Conservation (phyloP, 2,797 vertebrate species). For the Phoxinus dragarum region DNA sequence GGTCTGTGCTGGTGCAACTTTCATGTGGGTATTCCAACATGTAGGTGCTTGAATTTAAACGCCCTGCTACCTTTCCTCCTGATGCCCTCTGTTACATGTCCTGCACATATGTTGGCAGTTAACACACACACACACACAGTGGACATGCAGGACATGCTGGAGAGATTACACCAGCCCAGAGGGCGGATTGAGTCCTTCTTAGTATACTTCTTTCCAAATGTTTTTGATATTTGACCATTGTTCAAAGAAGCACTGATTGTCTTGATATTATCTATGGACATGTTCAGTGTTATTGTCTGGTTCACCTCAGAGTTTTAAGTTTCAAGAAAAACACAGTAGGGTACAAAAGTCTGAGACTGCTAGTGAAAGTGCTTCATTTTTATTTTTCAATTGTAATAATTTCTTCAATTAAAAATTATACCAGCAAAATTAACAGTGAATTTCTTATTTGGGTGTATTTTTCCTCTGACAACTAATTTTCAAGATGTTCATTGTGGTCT, state of each 20-base stretch:
- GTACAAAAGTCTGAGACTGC: neutral
- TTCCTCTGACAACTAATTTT: neutral
- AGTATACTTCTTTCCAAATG: slow-evolving; percentile 53
- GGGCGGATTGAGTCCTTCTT: slow-evolving; percentile 12
- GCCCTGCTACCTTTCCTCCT: slow-evolving; percentile 15
- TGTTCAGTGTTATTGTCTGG: slow-evolving; percentile 57
- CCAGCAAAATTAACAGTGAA: neutral
- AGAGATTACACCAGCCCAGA: slow-evolving; percentile 44
- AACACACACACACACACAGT: slow-evolving; percentile 41
- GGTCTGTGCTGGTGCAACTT: neutral
- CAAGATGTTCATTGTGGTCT: neutral
- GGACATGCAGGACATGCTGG: slow-evolving; percentile 33
- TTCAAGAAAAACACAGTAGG: neutral
- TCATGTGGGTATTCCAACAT: slow-evolving; percentile 14
- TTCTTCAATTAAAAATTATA: neutral
- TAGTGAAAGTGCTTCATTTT: neutral
- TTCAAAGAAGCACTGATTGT: slow-evolving; percentile 30
- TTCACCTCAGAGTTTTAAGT: slow-evolving; percentile 65
- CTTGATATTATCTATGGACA: slow-evolving; percentile 26
- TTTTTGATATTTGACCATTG: slow-evolving; percentile 56
- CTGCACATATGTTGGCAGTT: slow-evolving; percentile 57
- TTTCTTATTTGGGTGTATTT: neutral
- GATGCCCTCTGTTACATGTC: neutral
- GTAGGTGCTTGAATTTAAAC: slow-evolving; percentile 28
- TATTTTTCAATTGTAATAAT: neutral